Percentiles rank a stretch among this genome's conserved stretches.
Evolutionary conservation across 1,140 invertebrate species (phyloP).

Genomic region (Melipona quadrifasciata): DNA sequence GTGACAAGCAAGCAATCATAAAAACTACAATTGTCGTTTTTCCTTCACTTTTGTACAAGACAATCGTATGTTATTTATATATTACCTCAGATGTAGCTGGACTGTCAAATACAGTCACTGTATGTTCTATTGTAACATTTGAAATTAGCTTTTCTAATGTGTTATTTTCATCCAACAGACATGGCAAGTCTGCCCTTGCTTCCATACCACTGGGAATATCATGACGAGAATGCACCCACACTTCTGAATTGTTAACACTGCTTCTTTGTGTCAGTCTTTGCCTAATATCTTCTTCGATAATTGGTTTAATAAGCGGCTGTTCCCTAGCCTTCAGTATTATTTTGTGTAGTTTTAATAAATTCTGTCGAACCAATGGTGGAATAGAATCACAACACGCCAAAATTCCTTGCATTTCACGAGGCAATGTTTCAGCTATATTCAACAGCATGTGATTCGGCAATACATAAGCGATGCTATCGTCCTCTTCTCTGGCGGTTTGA

Average conservation of each 20-base stretch:
- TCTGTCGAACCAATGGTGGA: slow-evolving; percentile 91
- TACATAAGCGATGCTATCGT: slow-evolving; percentile 96
- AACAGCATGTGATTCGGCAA: slow-evolving; percentile 98
- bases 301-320: slow-evolving; percentile 85
- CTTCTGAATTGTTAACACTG: slow-evolving; percentile 81
- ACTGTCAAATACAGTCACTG: slow-evolving; percentile 79
- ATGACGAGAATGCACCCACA: slow-evolving; percentile 85
- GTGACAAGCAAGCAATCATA: slow-evolving; percentile 8
- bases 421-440: slow-evolving; percentile 94
- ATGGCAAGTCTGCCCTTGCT: slow-evolving; percentile 84
- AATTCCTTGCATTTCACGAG: slow-evolving; percentile 96
- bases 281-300: slow-evolving; percentile 80
- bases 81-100: slow-evolving; percentile 71
- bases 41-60: neutral
- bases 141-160: neutral
- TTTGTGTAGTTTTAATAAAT: slow-evolving; percentile 89
- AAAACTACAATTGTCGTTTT: neutral
- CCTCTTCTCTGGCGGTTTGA: slow-evolving; percentile 90
- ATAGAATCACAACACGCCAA: slow-evolving; percentile 96
- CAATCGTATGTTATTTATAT: neutral
- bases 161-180: slow-evolving; percentile 78
- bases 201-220: slow-evolving; percentile 86
- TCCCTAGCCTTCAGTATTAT: slow-evolving; percentile 90
- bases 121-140: slow-evolving; percentile 29
- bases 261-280: slow-evolving; percentile 79